Conservation (phyloP, 2,888 invertebrate genomes). For the Pyrrhosoma nymphula region DNA sequence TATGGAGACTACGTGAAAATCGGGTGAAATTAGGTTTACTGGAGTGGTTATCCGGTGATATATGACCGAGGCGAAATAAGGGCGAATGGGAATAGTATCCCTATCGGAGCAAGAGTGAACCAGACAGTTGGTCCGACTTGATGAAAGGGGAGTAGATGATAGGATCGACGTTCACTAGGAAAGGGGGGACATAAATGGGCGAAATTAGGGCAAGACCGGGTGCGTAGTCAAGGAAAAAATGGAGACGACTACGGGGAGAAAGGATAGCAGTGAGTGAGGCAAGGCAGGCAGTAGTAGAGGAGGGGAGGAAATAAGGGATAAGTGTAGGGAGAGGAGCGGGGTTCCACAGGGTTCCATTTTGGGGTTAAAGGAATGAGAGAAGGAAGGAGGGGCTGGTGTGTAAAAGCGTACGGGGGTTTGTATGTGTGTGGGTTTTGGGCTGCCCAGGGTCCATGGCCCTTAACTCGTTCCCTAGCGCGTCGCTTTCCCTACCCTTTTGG, state of each 20-base stretch:
- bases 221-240: too few species aligned
- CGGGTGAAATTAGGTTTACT: too few species aligned
- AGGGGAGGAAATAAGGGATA: neutral
- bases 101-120: too few species aligned
- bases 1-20: too few species aligned
- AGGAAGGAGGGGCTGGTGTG: neutral
- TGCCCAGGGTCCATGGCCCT: neutral
- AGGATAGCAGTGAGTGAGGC: neutral
- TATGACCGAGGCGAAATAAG: too few species aligned
- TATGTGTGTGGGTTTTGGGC: neutral
- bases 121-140: neutral
- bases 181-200: neutral
- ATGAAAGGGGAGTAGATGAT: neutral
- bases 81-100: too few species aligned
- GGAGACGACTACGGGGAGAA: neutral
- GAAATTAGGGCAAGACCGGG: neutral
- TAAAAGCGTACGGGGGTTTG: neutral
- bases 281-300: neutral
- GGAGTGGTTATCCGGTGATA: too few species aligned
- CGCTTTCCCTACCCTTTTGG: neutral
- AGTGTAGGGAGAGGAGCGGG: neutral
- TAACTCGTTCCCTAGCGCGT: neutral
- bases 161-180: neutral
- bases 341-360: slow-evolving; percentile 24
- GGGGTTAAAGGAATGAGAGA: neutral